phyloP scores from a whole-genome alignment of 2,113 vertebrate genomes.

The Haplotaxodon microlepis region DNA sequence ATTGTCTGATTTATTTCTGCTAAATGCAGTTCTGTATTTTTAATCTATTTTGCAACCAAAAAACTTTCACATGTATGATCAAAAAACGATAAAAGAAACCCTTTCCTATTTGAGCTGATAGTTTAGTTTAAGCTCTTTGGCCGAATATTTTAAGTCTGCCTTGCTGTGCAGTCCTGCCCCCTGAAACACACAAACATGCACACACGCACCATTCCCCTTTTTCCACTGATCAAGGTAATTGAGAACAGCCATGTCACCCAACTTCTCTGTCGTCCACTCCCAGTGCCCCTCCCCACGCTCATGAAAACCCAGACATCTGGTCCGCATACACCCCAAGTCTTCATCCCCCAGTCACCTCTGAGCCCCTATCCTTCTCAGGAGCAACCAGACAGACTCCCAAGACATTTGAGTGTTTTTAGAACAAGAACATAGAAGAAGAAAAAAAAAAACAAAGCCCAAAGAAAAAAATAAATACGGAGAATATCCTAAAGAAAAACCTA shows the following conservation, averaged over 20 bases:
- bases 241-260: constrained; percentile 75
- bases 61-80: background rate
- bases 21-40: background rate
- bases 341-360: constrained; percentile 51
- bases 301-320: constrained; percentile 81
- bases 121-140: background rate
- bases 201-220: background rate
- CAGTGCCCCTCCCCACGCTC: constrained; percentile 21
- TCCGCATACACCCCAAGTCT: constrained; percentile 73
- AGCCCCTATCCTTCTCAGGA: constrained; percentile 45
- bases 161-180: background rate
- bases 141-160: background rate
- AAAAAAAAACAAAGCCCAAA: background rate
- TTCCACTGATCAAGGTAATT: constrained; percentile 85
- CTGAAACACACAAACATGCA: background rate
- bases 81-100: background rate
- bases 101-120: background rate
- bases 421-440: background rate
- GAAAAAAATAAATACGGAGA: background rate
- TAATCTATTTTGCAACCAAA: background rate
- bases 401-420: constrained; percentile 38
- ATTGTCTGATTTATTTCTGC: background rate
- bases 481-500: background rate
- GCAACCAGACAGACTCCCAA: constrained; percentile 48
- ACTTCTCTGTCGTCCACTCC: constrained; percentile 27